A percentile compares a stretch with the other conserved stretches of the same genome.
These are phyloP conservation scores for Neogale vison DNA, from an alignment of 2,113 vertebrate species.

Conservation along the genomic window DNA sequence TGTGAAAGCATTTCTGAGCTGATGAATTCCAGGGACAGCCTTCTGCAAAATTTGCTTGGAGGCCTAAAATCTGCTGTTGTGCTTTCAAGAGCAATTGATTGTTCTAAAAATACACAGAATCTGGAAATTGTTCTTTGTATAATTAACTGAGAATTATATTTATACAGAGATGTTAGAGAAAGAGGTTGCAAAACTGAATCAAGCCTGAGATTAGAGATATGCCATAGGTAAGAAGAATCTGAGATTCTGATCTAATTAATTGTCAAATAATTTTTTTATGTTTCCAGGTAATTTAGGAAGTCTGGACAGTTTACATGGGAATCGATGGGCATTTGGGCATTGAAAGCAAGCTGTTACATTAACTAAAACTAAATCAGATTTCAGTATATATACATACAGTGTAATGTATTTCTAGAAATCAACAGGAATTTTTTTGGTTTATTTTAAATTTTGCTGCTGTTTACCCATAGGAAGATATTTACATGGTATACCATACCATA, in stretches of 20 bases:
- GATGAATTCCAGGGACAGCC: not conserved
- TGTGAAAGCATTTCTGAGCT: constrained; percentile 21
- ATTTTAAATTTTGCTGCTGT: constrained; percentile 10
- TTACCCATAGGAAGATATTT: not conserved
- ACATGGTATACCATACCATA: not conserved
- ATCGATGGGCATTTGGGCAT: not conserved
- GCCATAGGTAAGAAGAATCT: constrained; percentile 63
- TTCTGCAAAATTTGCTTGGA: constrained; percentile 29
- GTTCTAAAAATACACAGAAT: constrained; percentile 34
- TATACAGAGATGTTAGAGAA: constrained; percentile 57
- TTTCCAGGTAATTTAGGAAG: not conserved
- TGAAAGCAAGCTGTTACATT: not conserved
- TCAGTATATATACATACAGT: not conserved
- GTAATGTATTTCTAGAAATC: constrained; percentile 39
- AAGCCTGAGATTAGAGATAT: constrained; percentile 56
- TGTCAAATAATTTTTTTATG: not conserved
- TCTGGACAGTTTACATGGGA: not conserved
- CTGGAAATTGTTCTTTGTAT: constrained; percentile 30
- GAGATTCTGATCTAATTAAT: constrained; percentile 18
- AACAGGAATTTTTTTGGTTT: not conserved
- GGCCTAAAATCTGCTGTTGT: not conserved
- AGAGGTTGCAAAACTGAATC: constrained; percentile 64
- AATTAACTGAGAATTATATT: constrained; percentile 35
- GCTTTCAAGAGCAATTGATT: not conserved
- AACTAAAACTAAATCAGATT: not conserved